Conservation (phyloP, 2,113 vertebrate genomes). For the Gambusia affinis region DNA sequence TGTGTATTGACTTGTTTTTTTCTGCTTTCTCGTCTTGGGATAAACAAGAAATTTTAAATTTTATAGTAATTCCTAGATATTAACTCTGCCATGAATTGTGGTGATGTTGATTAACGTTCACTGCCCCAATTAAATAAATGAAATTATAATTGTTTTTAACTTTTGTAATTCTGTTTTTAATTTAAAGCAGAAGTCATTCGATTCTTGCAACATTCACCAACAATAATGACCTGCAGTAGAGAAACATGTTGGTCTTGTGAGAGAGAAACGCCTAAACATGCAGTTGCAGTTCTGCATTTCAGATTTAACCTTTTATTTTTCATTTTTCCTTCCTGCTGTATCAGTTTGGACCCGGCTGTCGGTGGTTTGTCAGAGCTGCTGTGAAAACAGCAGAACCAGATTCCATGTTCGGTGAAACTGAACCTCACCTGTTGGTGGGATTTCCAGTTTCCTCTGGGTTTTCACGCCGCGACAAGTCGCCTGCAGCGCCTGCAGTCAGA, state of each 20-base stretch:
- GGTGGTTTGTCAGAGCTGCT: not conserved
- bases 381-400: not conserved
- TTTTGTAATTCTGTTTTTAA: not conserved
- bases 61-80: too few species aligned
- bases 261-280: too few species aligned
- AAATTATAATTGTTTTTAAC: not conserved
- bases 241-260: too few species aligned
- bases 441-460: not conserved
- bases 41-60: too few species aligned
- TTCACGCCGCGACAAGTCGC: slow-evolving; percentile 8
- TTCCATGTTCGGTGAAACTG: not conserved
- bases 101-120: too few species aligned
- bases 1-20: too few species aligned
- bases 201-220: not conserved
- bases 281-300: not conserved
- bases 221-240: not conserved
- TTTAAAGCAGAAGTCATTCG: not conserved
- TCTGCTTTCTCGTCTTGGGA: too few species aligned
- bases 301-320: too few species aligned
- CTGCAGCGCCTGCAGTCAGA: not conserved
- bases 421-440: not conserved
- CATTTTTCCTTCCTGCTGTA: too few species aligned
- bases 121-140: too few species aligned
- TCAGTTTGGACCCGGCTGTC: not conserved
- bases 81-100: too few species aligned